A percentile compares a stretch with the other conserved stretches of the same genome.
These are phyloP conservation scores for Ischnura elegans DNA, from an alignment of 2,888 invertebrate species.

Conservation along the genomic window DNA sequence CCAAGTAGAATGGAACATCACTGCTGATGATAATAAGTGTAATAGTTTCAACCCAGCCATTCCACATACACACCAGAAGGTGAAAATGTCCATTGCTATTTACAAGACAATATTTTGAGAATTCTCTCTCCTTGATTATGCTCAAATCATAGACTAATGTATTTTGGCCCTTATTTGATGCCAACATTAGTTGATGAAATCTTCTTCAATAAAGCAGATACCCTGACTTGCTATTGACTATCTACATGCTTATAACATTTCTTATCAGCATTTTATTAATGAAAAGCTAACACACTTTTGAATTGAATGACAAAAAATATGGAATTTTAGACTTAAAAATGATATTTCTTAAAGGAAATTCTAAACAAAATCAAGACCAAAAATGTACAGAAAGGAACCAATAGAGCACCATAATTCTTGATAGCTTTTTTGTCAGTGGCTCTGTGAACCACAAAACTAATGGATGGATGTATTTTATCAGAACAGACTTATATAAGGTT, in stretches of 20 bases:
- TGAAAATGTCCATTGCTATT: neutral
- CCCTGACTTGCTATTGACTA: neutral
- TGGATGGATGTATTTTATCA: neutral
- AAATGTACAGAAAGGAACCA: constrained; percentile 53
- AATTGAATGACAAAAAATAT: constrained; percentile 25
- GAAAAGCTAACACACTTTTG: constrained; percentile 1
- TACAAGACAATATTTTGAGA: constrained; percentile 40
- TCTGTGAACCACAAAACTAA: neutral
- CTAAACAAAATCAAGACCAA: constrained; percentile 16
- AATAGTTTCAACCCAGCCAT: neutral
- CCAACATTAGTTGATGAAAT: neutral
- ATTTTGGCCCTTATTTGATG: neutral
- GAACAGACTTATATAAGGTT: no score
- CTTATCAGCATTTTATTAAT: neutral
- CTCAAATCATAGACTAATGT: neutral
- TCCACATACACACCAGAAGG: constrained; percentile 18
- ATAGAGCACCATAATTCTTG: constrained; percentile 52
- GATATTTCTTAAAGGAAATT: neutral
- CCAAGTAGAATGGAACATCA: neutral
- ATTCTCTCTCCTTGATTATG: neutral
- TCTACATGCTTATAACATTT: neutral
- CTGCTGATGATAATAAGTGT: constrained; percentile 44
- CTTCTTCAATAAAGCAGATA: constrained; percentile 22
- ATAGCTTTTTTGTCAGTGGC: neutral
- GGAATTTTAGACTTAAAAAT: neutral